phyloP scores from a whole-genome alignment of 2,888 invertebrate species.

The Bruchidius siliquastri region DNA sequence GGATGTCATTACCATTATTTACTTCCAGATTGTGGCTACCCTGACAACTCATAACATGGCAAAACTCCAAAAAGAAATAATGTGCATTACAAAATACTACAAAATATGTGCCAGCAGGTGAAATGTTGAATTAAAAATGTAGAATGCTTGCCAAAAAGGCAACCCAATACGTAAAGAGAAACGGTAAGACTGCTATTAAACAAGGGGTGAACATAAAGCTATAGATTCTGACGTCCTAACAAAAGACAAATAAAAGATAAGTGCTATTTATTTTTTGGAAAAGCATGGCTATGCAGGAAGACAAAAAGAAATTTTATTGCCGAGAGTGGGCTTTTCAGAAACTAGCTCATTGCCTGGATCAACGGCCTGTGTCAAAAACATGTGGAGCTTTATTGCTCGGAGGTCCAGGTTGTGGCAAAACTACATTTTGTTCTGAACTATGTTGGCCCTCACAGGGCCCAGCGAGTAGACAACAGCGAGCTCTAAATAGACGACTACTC shows the following conservation, averaged over 20 bases:
- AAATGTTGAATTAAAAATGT: conserved; percentile 22
- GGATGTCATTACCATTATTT: conserved; percentile 5
- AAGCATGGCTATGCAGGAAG: conserved; percentile 46
- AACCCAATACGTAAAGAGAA: conserved; percentile 26
- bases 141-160: conserved; percentile 11
- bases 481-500: conserved; percentile 71
- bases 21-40: conserved; percentile 13
- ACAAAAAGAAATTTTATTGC: conserved; percentile 77
- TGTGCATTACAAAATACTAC: conserved; percentile 11
- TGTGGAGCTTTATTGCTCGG: conserved; percentile 83
- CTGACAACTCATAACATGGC: conserved; percentile 15
- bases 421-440: conserved; percentile 79
- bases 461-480: conserved; percentile 64
- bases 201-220: conserved; percentile 16
- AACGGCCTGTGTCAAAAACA: conserved; percentile 76
- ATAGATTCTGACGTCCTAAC: conserved; percentile 23
- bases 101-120: conserved; percentile 17
- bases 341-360: conserved; percentile 85
- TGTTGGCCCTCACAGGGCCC: conserved; percentile 66
- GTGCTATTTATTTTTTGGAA: not conserved
- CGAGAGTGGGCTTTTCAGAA: conserved; percentile 96
- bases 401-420: conserved; percentile 92
- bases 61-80: conserved; percentile 14
- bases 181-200: conserved; percentile 27
- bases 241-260: conserved; percentile 25